Conservation (phyloP, 2,888 invertebrate genomes). For the Leptodirus hochenwartii region DNA sequence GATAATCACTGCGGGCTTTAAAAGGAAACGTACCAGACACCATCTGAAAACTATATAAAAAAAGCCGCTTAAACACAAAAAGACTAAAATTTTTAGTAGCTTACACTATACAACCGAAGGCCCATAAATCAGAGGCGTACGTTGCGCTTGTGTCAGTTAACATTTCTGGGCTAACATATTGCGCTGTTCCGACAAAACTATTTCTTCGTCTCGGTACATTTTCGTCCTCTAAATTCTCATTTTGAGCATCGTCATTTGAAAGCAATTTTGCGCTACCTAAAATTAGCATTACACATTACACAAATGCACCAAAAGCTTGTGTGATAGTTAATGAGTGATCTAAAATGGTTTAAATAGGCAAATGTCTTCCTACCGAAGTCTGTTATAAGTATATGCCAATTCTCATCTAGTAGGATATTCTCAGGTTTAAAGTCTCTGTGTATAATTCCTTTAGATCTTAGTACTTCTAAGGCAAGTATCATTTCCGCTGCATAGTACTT, state of each 20-base stretch:
- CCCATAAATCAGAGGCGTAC: conserved; percentile 87
- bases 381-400: conserved; percentile 90
- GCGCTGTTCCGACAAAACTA: conserved; percentile 96
- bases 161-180: conserved; percentile 96
- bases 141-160: conserved; percentile 56
- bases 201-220: conserved; percentile 42
- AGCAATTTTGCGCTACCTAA: conserved; percentile 17
- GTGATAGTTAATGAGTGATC: conserved; percentile 68
- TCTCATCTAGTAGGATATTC: conserved; percentile 87
- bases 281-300: too few relatives aligned
- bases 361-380: too few relatives aligned
- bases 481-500: conserved; percentile 92
- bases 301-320: too few relatives aligned
- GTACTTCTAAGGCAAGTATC: conserved; percentile 75
- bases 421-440: conserved; percentile 97
- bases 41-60: too few relatives aligned
- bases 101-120: conserved; percentile 90
- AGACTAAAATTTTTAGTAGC: too few relatives aligned
- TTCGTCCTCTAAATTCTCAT: conserved; percentile 22
- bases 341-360: too few relatives aligned
- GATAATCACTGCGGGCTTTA: conserved; percentile 80
- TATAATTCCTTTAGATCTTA: conserved; percentile 75
- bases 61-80: too few relatives aligned
- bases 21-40: conserved; percentile 86
- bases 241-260: conserved; percentile 14